phyloP scores from a whole-genome alignment of 2,888 invertebrate species.

The Congeria kusceri region DNA sequence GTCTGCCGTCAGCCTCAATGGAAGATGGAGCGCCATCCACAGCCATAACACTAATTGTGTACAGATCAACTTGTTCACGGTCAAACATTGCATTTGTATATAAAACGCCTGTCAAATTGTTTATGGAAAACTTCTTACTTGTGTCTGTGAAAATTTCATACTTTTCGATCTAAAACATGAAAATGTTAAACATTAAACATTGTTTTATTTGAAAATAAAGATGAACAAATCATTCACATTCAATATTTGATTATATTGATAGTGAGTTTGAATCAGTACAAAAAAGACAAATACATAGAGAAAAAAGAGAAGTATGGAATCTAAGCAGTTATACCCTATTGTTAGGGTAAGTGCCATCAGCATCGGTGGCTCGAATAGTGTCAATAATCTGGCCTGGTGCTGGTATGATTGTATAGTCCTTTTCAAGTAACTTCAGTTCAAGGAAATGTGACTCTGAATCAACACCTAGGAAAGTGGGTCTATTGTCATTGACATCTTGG shows the following conservation, averaged over 20 bases:
- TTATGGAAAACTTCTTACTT: constrained; percentile 45
- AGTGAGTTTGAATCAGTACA: no score
- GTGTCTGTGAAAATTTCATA: constrained; percentile 14
- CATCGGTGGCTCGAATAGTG: no score
- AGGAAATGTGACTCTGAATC: constrained; percentile 13
- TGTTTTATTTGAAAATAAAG: no score
- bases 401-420: no score
- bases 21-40: constrained; percentile 60
- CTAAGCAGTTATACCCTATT: no score
- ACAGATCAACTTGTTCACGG: constrained; percentile 38
- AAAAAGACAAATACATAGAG: no score
- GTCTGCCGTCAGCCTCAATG: constrained; percentile 14
- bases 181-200: no score
- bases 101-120: constrained; percentile 42
- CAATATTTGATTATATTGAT: no score
- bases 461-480: constrained; percentile 30
- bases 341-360: no score
- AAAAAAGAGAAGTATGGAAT: no score
- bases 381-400: no score
- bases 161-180: constrained; percentile 30
- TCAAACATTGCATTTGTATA: constrained; percentile 53
- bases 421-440: constrained; percentile 37
- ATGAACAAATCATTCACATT: no score
- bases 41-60: constrained; percentile 39
- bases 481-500: constrained; percentile 43